Base-by-base conservation (phyloP, 2,888 invertebrate species). In the Habroteleia sp. region DNA sequence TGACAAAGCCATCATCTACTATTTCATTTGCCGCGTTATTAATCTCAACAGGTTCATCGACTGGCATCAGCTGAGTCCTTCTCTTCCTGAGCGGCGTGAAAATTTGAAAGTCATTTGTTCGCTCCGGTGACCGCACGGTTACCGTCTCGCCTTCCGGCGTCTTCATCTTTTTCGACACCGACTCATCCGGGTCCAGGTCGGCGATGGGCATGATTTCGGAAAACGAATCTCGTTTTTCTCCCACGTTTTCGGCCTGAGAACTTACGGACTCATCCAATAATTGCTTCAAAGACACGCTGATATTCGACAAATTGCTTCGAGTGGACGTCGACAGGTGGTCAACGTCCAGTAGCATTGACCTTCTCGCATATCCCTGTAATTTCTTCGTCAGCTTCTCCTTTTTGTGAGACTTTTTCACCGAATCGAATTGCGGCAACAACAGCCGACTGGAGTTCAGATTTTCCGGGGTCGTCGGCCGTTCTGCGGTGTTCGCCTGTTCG, bases 401-500 rank as follows among this genome's bases (percentile, higher is more conserved):
- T 42, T 85, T 85, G 39, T 87, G 87, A 1, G 87, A 87, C 14
- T 79, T 80, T 48, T 87, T 87, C 33, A 87, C 87, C 3, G 87
- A 87, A 1, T 85, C 84, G 44, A 80, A 87, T 33, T 84, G 82
- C 0, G 81, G 72, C 5, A 87, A 46, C 8, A 87, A 73, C 5
- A 87, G 52, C 60, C 87, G 77, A 65, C 87, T 87, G 3, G 87
- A 87, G 63, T 84, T 86, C 0, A 84, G 37, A 35, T 83, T 84
- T 8, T 87, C 87, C 0, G 87, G 87, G 1, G 87, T 87, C 3
- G 44, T 68, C 0, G 87, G 81, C 10, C 87, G 50, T 33, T 81
- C 76, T 10, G 35, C 48, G 0, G 33, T 1, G 3, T 60, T 13
- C 0, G n/a, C 23, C 5, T 60, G 60, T 0, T 65, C 68, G 13